A percentile compares a stretch with the other conserved stretches of the same genome.
These are phyloP conservation scores for Pempheris klunzingeri DNA, from an alignment of 2,797 vertebrate species.

Conservation along the genomic window DNA sequence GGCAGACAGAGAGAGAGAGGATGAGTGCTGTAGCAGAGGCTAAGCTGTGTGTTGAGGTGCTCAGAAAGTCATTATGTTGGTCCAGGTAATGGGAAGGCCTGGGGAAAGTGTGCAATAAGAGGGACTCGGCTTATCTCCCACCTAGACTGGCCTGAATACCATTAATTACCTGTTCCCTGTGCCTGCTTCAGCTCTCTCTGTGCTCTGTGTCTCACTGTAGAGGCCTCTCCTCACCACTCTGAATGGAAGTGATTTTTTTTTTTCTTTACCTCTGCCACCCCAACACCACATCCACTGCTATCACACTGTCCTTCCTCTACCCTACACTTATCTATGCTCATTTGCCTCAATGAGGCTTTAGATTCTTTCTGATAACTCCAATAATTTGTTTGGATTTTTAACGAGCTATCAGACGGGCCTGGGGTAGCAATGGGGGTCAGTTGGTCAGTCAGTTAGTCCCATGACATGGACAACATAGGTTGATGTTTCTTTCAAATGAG, in stretches of 20 bases:
- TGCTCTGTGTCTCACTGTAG: slow-evolving; percentile 36
- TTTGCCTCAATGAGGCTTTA: slow-evolving; percentile 35
- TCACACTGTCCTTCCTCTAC: slow-evolving; percentile 43
- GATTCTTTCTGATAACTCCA: slow-evolving; percentile 37
- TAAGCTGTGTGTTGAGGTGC: slow-evolving; percentile 52
- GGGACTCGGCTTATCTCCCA: slow-evolving; percentile 67
- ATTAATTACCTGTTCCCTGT: slow-evolving; percentile 72
- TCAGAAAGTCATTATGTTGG: slow-evolving; percentile 69
- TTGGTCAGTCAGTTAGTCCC: not conserved
- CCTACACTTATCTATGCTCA: slow-evolving; percentile 51
- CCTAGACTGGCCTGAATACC: slow-evolving; percentile 65
- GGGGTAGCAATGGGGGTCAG: not conserved
- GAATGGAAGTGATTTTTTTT: slow-evolving; percentile 24
- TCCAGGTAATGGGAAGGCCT: slow-evolving; percentile 70
- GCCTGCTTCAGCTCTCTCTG: slow-evolving; percentile 36
- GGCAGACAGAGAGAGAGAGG: not conserved
- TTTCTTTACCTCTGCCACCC: not conserved
- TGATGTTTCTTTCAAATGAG: not conserved
- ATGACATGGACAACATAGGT: not conserved
- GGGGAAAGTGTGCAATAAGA: slow-evolving; percentile 69
- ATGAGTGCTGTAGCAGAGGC: slow-evolving; percentile 20
- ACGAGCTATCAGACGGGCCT: not conserved
- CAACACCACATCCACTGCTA: not conserved
- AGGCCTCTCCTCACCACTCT: slow-evolving; percentile 20
- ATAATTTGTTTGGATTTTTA: slow-evolving; percentile 18